These are phyloP conservation scores for Ciconia nigra DNA, from an alignment of 2,797 vertebrate genomes.

Conservation along the genomic window DNA sequence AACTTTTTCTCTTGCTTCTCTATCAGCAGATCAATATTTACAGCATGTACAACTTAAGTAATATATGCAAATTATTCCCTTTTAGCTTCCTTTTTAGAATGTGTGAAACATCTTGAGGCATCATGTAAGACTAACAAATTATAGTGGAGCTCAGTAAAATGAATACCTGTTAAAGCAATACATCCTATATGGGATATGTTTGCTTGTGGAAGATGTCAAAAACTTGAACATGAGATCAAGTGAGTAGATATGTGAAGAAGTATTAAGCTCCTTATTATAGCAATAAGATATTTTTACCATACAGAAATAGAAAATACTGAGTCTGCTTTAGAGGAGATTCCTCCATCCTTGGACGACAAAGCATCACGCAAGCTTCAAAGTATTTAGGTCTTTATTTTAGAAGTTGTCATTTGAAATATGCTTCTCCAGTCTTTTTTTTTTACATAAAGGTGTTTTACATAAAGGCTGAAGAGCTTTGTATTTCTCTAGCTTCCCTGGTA, in stretches of 20 bases:
- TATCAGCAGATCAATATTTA: slow-evolving; percentile 44
- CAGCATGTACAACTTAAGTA: slow-evolving; percentile 39
- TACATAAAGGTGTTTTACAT: background rate
- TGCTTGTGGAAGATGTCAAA: slow-evolving; percentile 28
- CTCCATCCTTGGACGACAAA: background rate
- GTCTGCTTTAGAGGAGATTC: background rate
- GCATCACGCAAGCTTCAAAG: background rate
- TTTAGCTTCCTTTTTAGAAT: slow-evolving; percentile 49
- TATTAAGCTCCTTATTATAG: background rate
- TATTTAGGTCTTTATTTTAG: background rate
- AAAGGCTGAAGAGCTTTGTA: background rate
- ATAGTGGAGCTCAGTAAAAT: slow-evolving; percentile 64
- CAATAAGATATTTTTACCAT: background rate
- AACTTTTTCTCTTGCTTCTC: background rate
- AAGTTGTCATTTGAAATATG: background rate
- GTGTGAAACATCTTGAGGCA: slow-evolving; percentile 37
- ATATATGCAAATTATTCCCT: slow-evolving; percentile 68
- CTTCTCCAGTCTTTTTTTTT: background rate
- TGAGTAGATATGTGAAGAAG: background rate
- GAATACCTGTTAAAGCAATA: slow-evolving; percentile 52
- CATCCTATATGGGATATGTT: background rate
- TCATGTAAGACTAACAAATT: slow-evolving; percentile 56
- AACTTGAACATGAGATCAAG: background rate
- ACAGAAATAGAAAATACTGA: background rate
- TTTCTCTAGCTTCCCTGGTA: background rate